A percentile compares a stretch with the other conserved stretches of the same genome.
phyloP scores from a whole-genome alignment of 2,797 vertebrate species.

The Phalanger gymnotis region DNA sequence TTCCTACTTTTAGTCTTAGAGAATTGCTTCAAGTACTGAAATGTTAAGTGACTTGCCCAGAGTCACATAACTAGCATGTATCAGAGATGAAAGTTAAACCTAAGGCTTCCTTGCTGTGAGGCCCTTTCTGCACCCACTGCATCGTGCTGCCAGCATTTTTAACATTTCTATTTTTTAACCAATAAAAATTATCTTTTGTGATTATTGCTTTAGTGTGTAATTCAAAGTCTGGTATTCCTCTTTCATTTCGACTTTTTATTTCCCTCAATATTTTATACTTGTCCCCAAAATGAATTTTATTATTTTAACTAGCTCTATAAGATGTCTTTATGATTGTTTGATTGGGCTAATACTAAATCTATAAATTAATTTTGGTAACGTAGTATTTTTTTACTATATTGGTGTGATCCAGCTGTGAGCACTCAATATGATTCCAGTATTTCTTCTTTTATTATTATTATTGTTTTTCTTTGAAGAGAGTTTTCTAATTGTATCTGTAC shows the following conservation, averaged over 20 bases:
- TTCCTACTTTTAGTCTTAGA: too few relatives aligned
- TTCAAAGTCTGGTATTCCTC: not conserved
- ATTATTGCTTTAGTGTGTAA: not conserved
- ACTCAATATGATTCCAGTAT: not conserved
- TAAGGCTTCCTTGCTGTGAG: not conserved
- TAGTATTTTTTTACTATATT: not conserved
- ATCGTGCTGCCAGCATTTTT: not conserved
- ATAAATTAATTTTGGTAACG: not conserved
- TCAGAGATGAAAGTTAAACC: not conserved
- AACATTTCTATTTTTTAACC: not conserved
- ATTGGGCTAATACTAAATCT: not conserved
- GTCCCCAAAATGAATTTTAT: not conserved
- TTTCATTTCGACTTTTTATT: not conserved
- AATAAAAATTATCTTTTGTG: not conserved
- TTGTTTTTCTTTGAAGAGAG: not conserved
- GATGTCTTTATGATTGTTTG: not conserved
- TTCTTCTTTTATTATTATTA: not conserved
- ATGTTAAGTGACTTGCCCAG: not conserved
- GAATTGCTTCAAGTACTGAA: too few relatives aligned
- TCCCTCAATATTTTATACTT: not conserved
- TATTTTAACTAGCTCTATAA: not conserved
- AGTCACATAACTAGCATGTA: not conserved
- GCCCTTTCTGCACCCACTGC: not conserved
- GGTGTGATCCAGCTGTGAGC: not conserved
- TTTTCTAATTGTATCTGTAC: not conserved